A percentile compares a stretch with the other conserved stretches of the same genome.
Conservation (phyloP, 2,113 vertebrate species). For the Neotragus moschatus region DNA sequence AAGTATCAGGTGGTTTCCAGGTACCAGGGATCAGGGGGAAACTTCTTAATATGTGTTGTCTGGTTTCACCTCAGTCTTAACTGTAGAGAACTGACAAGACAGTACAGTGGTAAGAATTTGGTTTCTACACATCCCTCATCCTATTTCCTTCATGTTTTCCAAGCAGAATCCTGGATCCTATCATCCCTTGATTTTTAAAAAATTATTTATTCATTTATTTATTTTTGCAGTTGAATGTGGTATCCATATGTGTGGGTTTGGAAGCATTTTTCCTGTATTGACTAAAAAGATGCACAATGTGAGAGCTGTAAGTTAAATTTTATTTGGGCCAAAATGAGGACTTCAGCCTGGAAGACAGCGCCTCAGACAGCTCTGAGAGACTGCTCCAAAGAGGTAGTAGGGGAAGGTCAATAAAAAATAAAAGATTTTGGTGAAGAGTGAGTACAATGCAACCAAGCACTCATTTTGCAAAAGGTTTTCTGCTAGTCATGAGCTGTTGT, state of each 20-base stretch:
- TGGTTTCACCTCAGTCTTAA: not conserved
- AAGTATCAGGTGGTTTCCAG: not conserved
- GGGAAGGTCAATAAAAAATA: not conserved
- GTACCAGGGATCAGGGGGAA: not conserved
- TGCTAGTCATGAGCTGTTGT: not conserved
- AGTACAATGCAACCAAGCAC: not conserved
- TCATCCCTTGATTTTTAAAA: not conserved
- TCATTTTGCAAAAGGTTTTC: not conserved
- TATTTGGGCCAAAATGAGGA: not conserved
- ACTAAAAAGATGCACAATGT: not conserved
- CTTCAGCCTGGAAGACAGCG: not conserved
- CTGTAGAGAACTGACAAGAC: not conserved
- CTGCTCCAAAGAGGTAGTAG: not conserved
- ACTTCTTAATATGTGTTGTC: not conserved
- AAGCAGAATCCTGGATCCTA: not conserved
- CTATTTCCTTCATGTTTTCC: not conserved
- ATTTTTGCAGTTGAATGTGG: not conserved
- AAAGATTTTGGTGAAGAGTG: not conserved
- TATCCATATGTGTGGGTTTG: not conserved
- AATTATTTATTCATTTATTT: not conserved
- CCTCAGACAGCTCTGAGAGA: not conserved
- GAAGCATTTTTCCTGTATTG: not conserved
- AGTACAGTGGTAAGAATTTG: not conserved
- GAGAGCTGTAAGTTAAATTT: not conserved
- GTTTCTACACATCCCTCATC: not conserved